These are phyloP conservation scores for Acleris literana DNA, from an alignment of 2,888 invertebrate species.

Conservation along the genomic window DNA sequence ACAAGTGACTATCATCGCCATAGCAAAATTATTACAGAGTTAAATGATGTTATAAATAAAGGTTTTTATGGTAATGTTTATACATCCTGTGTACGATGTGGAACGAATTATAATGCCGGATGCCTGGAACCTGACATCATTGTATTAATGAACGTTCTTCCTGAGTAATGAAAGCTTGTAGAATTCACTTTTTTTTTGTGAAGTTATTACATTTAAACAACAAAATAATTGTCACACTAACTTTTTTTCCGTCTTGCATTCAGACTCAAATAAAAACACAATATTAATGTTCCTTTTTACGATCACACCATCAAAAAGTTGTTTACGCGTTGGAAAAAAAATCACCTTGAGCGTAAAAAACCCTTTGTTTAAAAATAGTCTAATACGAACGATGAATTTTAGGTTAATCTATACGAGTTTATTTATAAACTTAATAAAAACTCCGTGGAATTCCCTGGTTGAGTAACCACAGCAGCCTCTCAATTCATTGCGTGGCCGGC, in stretches of 20 bases:
- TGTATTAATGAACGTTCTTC: too few species aligned
- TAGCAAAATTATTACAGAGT: background rate
- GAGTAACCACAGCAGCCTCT: constrained; percentile 20
- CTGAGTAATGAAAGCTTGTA: too few species aligned
- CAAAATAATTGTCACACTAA: too few species aligned
- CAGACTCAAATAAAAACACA: background rate
- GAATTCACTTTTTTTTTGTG: too few species aligned
- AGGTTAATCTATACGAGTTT: constrained; percentile 1
- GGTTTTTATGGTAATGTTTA: constrained; percentile 6
- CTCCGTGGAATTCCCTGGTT: constrained; percentile 24
- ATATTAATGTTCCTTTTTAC: background rate
- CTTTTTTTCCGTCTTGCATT: too few species aligned
- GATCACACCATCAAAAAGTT: constrained; percentile 14
- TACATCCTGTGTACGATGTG: constrained; percentile 8
- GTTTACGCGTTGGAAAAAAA: constrained; percentile 4
- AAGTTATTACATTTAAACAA: too few species aligned
- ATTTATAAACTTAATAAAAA: constrained; percentile 6
- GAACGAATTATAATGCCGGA: constrained; percentile 16
- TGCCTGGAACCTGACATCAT: background rate
- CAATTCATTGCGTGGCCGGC: constrained; percentile 21
- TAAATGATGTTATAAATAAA: constrained; percentile 11
- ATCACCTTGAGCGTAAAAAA: background rate
- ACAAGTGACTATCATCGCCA: too few species aligned
- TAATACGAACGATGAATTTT: background rate
- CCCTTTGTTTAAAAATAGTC: background rate